Conservation (phyloP, 2,888 invertebrate genomes). For the Euplexia lucipara region DNA sequence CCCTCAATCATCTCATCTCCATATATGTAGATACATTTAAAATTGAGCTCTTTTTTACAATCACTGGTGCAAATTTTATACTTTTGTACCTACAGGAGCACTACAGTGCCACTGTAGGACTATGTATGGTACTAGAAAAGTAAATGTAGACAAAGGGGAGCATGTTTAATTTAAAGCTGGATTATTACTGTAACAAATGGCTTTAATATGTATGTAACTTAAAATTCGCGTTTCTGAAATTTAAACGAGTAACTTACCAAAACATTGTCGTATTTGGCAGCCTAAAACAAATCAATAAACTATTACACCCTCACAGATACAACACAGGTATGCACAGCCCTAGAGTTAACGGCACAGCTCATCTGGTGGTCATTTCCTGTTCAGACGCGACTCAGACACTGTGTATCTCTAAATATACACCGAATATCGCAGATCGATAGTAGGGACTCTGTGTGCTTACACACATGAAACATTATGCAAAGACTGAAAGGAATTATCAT, state of each 20-base stretch:
- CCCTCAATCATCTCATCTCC: slow-evolving; percentile 61
- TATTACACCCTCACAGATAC: slow-evolving; percentile 5
- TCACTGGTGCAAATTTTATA: slow-evolving; percentile 48
- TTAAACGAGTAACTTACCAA: not conserved
- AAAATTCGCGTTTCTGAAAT: not conserved
- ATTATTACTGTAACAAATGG: not conserved
- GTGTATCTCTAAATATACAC: slow-evolving; percentile 71
- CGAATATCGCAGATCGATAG: slow-evolving; percentile 66
- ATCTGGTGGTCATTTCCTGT: slow-evolving; percentile 87
- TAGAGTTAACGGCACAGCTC: slow-evolving; percentile 78
- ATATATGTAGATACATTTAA: slow-evolving; percentile 57
- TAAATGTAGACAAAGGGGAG: slow-evolving; percentile 10
- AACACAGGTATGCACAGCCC: slow-evolving; percentile 47
- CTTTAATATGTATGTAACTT: not conserved
- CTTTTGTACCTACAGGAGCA: slow-evolving; percentile 18
- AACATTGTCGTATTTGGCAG: not conserved
- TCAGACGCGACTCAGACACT: slow-evolving; percentile 81
- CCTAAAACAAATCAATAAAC: slow-evolving; percentile 27
- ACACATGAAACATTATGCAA: not conserved
- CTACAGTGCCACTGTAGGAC: not conserved
- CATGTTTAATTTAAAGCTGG: slow-evolving; percentile 15
- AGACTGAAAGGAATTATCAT: slow-evolving; percentile 28
- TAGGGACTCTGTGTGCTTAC: slow-evolving; percentile 32
- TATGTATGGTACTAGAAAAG: slow-evolving; percentile 21
- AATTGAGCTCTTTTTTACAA: slow-evolving; percentile 53